phyloP scores from a whole-genome alignment of 2,113 vertebrate species.

The Odobenus rosmarus region DNA sequence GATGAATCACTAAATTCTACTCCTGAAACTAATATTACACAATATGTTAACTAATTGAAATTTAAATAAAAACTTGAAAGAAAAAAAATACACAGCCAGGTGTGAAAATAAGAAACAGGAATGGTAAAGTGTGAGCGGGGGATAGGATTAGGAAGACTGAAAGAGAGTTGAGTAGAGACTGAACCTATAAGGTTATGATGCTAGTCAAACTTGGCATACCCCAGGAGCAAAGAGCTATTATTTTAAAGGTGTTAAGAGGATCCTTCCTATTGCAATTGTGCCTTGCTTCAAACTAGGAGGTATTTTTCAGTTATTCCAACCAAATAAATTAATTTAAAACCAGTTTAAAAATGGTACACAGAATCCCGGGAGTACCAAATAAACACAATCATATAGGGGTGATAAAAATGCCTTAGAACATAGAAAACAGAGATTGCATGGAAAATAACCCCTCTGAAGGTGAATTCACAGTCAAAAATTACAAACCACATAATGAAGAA shows the following conservation, averaged over 20 bases:
- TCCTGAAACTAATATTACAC: not conserved
- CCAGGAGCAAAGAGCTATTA: not conserved
- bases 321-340: not conserved
- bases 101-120: not conserved
- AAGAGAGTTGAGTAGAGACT: not conserved
- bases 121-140: not conserved
- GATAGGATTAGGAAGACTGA: not conserved
- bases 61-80: not conserved
- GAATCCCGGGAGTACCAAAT: not conserved
- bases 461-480: not conserved
- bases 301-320: not conserved
- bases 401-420: not conserved
- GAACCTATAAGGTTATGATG: not conserved
- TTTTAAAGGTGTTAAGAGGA: not conserved
- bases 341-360: not conserved
- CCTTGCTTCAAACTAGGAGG: not conserved
- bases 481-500: not conserved
- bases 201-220: not conserved
- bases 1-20: not conserved
- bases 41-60: not conserved
- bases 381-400: not conserved
- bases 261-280: not conserved
- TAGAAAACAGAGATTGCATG: not conserved
- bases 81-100: not conserved
- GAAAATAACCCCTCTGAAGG: not conserved